Evolutionary conservation across 2,888 invertebrate species (phyloP).

Genomic region (Halocaridina rubra): DNA sequence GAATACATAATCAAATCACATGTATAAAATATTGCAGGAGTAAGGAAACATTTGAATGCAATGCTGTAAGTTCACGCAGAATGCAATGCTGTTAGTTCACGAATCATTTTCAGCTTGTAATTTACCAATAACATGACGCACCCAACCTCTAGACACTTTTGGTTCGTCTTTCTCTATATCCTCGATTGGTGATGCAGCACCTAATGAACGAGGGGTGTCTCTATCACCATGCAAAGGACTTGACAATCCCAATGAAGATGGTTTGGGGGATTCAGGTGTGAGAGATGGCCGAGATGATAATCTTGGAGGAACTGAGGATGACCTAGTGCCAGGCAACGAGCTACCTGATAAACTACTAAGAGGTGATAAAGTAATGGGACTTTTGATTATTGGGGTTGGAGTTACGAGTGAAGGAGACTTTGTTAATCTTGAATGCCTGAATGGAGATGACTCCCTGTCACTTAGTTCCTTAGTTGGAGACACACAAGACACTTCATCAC

Average conservation of each 20-base stretch:
- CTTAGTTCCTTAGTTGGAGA: neutral
- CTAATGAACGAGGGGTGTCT: neutral
- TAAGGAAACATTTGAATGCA: no score
- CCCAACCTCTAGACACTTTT: slow-evolving; percentile 74
- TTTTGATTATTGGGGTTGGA: slow-evolving; percentile 34
- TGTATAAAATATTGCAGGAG: no score
- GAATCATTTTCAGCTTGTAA: slow-evolving; percentile 70
- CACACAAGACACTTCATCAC: neutral
- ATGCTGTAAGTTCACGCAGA: no score
- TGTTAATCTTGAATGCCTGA: neutral
- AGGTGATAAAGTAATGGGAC: slow-evolving; percentile 69
- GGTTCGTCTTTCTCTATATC: slow-evolving; percentile 36
- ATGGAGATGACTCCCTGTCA: neutral
- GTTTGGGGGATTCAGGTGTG: slow-evolving; percentile 1
- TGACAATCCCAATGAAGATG: slow-evolving; percentile 9
- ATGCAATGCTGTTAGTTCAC: no score
- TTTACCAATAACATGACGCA: slow-evolving; percentile 80
- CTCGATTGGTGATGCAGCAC: neutral
- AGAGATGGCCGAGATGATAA: slow-evolving; percentile 7
- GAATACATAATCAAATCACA: no score
- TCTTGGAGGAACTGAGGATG: slow-evolving; percentile 30
- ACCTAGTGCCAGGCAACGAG: slow-evolving; percentile 64
- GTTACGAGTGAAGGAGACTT: slow-evolving; percentile 24
- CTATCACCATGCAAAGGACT: slow-evolving; percentile 28
- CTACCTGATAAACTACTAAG: slow-evolving; percentile 68